Evolutionary conservation across 2,113 vertebrate genomes (phyloP), one percentile per base, ranked within the genome.

Genomic region (Saguinus midas): DNA sequence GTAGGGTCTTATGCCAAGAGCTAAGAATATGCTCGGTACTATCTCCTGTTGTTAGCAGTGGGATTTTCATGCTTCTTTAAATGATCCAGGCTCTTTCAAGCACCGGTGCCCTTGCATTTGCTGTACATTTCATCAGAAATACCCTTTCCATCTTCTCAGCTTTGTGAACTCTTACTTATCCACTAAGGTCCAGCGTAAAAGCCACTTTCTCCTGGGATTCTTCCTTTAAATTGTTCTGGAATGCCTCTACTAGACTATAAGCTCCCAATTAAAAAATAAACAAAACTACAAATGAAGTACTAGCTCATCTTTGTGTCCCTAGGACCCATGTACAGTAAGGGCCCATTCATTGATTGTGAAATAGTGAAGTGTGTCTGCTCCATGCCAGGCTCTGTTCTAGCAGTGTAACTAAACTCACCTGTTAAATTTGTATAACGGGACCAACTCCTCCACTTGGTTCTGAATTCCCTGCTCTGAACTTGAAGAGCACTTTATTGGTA

Each of bases 101-200:
- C 12, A 37, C 81, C 58, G 9, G 11, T 23, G 16, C 21, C 4
- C 29, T 92, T 70, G n/a, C 29, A 17, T 52, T 29, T 61, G 12
- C 32, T 25, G 18, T 35, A 29, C 8, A 35, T 75, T 70, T 80
- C 45, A 79, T 2, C 76, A 64, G 73, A 90, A 86, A 87, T 4
- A 52, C 27, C 43, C 17, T 78, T 37, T 48, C 35, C 29, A 13
- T 70, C 21, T 55, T 82, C 45, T 82, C 70, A 3, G 29, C 35
- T 68, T 85, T 79, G 48, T 48, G 55, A 91, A 94, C 48, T 80
- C 87, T n/a, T 84, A 57, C 17, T 61, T n/a, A 68, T 50, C 27
- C 25, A 32, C 75, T 32, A 89, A 79, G 52, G 10, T 72, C 16
- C 52, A 40, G n/a, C 61, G 84, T 90, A 94, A 85, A 97, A 95